These are phyloP conservation scores for Lepilemur septentrionalis DNA, from an alignment of 2,797 vertebrate genomes.

Conservation along the genomic window DNA sequence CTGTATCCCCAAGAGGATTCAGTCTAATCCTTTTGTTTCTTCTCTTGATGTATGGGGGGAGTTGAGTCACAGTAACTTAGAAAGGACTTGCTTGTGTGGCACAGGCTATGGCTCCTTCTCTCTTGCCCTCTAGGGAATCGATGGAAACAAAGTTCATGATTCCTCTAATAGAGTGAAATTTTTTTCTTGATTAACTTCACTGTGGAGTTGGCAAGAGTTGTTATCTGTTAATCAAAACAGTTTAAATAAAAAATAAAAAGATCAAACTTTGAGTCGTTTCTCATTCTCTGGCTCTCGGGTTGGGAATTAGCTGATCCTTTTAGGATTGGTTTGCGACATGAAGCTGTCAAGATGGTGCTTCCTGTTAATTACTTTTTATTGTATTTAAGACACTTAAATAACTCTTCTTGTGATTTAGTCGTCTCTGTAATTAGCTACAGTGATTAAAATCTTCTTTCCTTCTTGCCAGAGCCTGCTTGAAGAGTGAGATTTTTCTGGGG, in stretches of 20 bases:
- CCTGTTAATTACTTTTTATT: slow-evolving; percentile 80
- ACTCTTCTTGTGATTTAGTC: slow-evolving; percentile 79
- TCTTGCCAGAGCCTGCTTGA: slow-evolving; percentile 64
- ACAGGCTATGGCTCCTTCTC: neutral
- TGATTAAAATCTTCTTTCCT: slow-evolving; percentile 77
- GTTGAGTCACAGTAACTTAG: neutral
- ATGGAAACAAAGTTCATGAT: slow-evolving; percentile 46
- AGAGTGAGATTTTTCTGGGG: slow-evolving; percentile 65
- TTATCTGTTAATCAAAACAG: slow-evolving; percentile 75
- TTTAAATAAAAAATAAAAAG: slow-evolving; percentile 77
- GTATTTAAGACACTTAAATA: slow-evolving; percentile 81
- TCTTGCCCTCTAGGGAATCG: slow-evolving; percentile 17
- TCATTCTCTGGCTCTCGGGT: slow-evolving; percentile 53
- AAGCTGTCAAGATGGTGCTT: slow-evolving; percentile 76
- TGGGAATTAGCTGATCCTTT: slow-evolving; percentile 74
- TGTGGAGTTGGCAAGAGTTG: slow-evolving; percentile 63
- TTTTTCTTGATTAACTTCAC: slow-evolving; percentile 73
- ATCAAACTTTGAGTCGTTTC: slow-evolving; percentile 61
- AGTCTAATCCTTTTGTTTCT: neutral
- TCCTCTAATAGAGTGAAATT: slow-evolving; percentile 55
- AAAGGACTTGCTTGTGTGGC: neutral
- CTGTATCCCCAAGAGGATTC: neutral
- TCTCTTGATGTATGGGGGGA: neutral
- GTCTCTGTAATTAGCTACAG: slow-evolving; percentile 76
- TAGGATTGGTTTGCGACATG: slow-evolving; percentile 65